Base-by-base conservation (phyloP, 1,140 invertebrate genomes). In the Melipona quadrifasciata region DNA sequence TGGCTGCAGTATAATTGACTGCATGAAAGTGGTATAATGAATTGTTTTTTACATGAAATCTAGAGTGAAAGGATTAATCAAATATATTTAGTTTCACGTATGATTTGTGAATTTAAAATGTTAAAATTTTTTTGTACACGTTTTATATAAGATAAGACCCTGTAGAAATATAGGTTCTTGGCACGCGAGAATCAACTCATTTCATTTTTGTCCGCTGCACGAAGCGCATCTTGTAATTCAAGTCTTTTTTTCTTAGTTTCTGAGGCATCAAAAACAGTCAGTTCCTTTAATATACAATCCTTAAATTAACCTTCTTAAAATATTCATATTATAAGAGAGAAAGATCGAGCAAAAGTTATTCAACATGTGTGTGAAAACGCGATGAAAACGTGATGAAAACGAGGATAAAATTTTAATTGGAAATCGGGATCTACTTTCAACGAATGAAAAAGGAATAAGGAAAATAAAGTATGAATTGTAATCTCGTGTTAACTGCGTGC, bases 101-200 rank as follows among this genome's bases (percentile, higher is more conserved):
- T 31, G 2, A 31, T 31, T 31, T 31, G 31, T 31, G 31, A 31
- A 31, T 31, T 31, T 31, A 31, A 31, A 31, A 31, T 31, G 31
- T 31, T 31, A 31, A 31, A 31, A 31, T 31, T 31, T 31, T 31
- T 31, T 1, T 31, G 31, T n/a, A 31, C 1, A 31, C 31, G 31
- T 31, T 31, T 1, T 31, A 2, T n/a, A 31, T 1, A 31, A 1
- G 31, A 31, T 31, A 31, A 31, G 31, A 31, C 31, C 31, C 31
- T 31, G n/a, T n/a, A n/a, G n/a, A n/a, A n/a, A n/a, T n/a, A n/a
- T n/a, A n/a, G n/a, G n/a, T n/a, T n/a, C 39, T 51, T 34, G 65
- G 61, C 71, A 67, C 34, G n/a, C n/a, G n/a, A 17, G 34, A 39
- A 86, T 87, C 72, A 74, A 70, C 72, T 80, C 86, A 84, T 84